Evolutionary conservation across 2,888 invertebrate genomes (phyloP).

Genomic region (Lithodes maja): DNA sequence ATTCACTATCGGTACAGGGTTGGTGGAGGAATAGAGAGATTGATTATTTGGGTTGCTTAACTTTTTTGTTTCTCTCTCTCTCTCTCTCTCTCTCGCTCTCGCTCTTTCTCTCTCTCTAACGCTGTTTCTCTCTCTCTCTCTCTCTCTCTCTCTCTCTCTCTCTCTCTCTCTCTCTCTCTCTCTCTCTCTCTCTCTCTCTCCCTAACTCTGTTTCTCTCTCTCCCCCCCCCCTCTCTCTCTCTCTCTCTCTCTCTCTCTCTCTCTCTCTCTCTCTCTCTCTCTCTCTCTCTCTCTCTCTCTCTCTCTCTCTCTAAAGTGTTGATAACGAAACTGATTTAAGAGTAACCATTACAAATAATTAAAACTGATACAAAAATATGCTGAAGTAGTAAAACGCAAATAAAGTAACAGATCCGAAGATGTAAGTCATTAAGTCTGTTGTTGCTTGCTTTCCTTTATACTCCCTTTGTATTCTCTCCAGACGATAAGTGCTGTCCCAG

Average conservation of each 20-base stretch:
- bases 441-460: background rate
- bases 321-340: background rate
- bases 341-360: background rate
- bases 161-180: background rate
- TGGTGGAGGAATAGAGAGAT: background rate
- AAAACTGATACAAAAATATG: background rate
- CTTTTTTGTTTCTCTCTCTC: background rate
- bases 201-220: too few relatives aligned
- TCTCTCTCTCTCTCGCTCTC: background rate
- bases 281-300: conserved; percentile 29
- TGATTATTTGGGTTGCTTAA: background rate
- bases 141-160: too few relatives aligned
- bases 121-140: too few relatives aligned
- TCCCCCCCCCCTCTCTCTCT: background rate
- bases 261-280: background rate
- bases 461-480: background rate
- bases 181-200: background rate
- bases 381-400: background rate
- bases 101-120: too few relatives aligned
- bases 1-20: too few relatives aligned
- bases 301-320: background rate
- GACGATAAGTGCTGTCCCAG: too few relatives aligned
- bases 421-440: background rate
- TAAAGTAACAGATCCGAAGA: too few relatives aligned
- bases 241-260: background rate